A percentile compares a stretch with the other conserved stretches of the same genome.
These are phyloP conservation scores for Drosophila glabriapex DNA, from an alignment of 2,888 invertebrate species.

Conservation along the genomic window DNA sequence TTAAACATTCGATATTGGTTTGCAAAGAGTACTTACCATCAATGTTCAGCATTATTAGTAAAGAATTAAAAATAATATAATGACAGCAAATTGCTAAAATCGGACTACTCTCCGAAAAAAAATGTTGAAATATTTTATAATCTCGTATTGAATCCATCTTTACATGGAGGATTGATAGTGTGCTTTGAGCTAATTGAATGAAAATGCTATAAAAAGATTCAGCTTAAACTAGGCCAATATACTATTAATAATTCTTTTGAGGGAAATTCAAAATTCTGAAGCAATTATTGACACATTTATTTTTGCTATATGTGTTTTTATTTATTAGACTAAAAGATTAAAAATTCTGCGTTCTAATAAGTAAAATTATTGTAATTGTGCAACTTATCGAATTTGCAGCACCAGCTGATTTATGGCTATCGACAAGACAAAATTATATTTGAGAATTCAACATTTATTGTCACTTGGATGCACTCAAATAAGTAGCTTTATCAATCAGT, in stretches of 20 bases:
- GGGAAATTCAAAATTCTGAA: not conserved
- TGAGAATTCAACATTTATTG: constrained; percentile 42
- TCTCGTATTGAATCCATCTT: not conserved
- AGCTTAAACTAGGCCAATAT: not conserved
- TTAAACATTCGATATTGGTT: constrained; percentile 7
- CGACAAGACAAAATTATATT: constrained; percentile 23
- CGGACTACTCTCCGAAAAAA: not conserved
- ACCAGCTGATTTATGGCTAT: constrained; percentile 17
- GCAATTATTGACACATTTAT: not conserved
- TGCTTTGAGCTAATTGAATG: not conserved
- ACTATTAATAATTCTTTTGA: not conserved
- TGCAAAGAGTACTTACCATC: constrained; percentile 7
- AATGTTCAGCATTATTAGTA: not conserved
- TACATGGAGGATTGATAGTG: not conserved
- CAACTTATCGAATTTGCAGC: not conserved
- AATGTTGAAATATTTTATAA: not conserved
- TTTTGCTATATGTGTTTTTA: not conserved
- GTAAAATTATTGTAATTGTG: not conserved
- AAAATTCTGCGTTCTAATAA: not conserved
- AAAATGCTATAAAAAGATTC: not conserved
- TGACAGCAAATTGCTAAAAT: not conserved
- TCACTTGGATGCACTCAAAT: constrained; percentile 55
- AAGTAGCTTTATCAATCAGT: constrained; percentile 36
- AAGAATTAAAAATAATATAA: not conserved
- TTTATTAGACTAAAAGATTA: not conserved